These are phyloP conservation scores for Byasa hedistus DNA, from an alignment of 2,888 invertebrate species.

Conservation along the genomic window DNA sequence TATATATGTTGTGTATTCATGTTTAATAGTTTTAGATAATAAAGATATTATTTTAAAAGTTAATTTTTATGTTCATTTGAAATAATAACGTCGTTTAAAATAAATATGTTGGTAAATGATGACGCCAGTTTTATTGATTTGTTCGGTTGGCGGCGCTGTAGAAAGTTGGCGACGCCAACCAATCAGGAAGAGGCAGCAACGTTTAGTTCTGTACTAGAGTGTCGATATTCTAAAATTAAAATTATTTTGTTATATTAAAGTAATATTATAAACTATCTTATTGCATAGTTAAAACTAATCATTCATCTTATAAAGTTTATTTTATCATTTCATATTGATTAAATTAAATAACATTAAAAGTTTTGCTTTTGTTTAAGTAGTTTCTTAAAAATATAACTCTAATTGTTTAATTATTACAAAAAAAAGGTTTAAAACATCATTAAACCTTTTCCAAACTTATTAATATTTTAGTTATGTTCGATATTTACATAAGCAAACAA, in stretches of 20 bases:
- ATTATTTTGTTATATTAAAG: neutral
- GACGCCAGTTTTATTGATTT: conserved; percentile 29
- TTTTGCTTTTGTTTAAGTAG: too few species aligned
- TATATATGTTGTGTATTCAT: neutral
- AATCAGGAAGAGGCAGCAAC: conserved; percentile 47
- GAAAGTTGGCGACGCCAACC: conserved; percentile 47
- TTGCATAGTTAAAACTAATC: neutral
- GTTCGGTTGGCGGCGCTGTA: conserved; percentile 52
- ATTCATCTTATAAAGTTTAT: too few species aligned
- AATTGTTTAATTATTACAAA: too few species aligned
- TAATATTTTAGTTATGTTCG: too few species aligned
- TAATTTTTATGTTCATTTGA: neutral
- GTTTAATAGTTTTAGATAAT: neutral
- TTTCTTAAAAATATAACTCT: too few species aligned
- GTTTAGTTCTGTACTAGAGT: conserved; percentile 35
- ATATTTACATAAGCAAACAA: too few species aligned
- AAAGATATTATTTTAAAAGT: neutral
- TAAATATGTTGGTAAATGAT: conserved; percentile 33
- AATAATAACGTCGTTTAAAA: neutral
- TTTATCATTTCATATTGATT: too few species aligned
- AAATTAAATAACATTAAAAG: too few species aligned
- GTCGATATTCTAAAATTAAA: conserved; percentile 39
- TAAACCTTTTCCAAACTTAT: too few species aligned
- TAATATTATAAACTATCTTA: neutral
- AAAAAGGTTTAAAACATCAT: too few species aligned